A percentile compares a stretch with the other conserved stretches of the same genome.
Evolutionary conservation across 2,797 vertebrate species (phyloP).

Genomic region (Sebastes steindachneri): DNA sequence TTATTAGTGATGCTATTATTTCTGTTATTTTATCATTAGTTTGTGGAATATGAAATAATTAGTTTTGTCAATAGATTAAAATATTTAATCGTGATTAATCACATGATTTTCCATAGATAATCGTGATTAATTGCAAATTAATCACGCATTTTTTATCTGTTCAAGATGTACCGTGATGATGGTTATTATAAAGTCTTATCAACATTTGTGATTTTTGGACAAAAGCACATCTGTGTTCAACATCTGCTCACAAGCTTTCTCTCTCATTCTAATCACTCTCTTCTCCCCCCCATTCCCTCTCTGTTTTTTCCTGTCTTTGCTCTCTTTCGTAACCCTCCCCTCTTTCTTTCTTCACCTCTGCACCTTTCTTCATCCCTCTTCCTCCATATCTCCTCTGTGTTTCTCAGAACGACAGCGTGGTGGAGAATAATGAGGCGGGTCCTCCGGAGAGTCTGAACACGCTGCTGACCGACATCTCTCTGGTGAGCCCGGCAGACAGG

Average conservation of each 20-base stretch:
- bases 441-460: constrained; percentile 83
- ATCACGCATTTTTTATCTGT: too few species aligned
- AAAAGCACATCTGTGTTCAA: constrained; percentile 56
- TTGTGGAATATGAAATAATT: too few species aligned
- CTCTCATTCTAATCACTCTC: not conserved
- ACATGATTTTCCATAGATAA: too few species aligned
- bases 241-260: constrained; percentile 41
- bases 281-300: not conserved
- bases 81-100: too few species aligned
- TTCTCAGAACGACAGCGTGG: constrained; percentile 88
- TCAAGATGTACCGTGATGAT: too few species aligned
- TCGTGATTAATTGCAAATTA: too few species aligned
- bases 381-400: constrained; percentile 14
- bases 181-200: too few species aligned
- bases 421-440: constrained; percentile 83
- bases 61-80: not conserved
- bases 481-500: constrained; percentile 65
- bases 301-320: not conserved
- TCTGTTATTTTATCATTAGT: too few species aligned
- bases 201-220: constrained; percentile 33
- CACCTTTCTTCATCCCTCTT: not conserved
- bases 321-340: not conserved
- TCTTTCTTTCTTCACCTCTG: not conserved
- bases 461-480: constrained; percentile 91
- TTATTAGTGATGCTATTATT: too few species aligned